A percentile compares a stretch with the other conserved stretches of the same genome.
Conservation (phyloP, 2,113 vertebrate species). For the Paralichthys olivaceus region DNA sequence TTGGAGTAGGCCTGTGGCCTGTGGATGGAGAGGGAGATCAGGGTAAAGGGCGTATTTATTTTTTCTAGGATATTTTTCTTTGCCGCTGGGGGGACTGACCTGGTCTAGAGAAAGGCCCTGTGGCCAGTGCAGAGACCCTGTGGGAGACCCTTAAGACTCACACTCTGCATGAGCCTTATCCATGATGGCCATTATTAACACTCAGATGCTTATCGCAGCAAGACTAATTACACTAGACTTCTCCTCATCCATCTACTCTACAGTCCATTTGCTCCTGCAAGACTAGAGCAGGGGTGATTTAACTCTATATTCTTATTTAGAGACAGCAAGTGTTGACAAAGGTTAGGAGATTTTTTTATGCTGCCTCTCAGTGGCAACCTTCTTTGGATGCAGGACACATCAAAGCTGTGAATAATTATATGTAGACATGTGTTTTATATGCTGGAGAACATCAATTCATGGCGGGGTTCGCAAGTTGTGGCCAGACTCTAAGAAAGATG, state of each 20-base stretch:
- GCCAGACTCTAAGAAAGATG: constrained; percentile 56
- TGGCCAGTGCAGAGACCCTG: constrained; percentile 34
- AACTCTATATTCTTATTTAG: neutral
- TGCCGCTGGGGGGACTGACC: constrained; percentile 79
- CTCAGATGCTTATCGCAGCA: constrained; percentile 76
- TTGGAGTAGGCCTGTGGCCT: constrained; percentile 73
- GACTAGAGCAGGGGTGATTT: neutral
- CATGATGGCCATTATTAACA: constrained; percentile 79
- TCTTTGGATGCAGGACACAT: constrained; percentile 25
- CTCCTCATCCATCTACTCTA: constrained; percentile 57
- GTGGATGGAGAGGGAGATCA: constrained; percentile 53
- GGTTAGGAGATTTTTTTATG: neutral
- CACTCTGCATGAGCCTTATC: constrained; percentile 70
- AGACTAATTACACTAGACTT: constrained; percentile 79
- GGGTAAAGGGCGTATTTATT: constrained; percentile 12
- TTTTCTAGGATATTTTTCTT: constrained; percentile 85
- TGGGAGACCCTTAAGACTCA: constrained; percentile 61
- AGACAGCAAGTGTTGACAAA: constrained; percentile 1
- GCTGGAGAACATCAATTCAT: constrained; percentile 65
- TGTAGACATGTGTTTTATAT: constrained; percentile 39
- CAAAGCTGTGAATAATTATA: constrained; percentile 53
- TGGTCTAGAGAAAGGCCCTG: constrained; percentile 60
- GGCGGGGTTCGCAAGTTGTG: constrained; percentile 16
- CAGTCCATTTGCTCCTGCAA: too few relatives aligned
- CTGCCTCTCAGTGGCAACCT: constrained; percentile 19